phyloP scores from a whole-genome alignment of 2,888 invertebrate genomes.

The Aphidius colemani region DNA sequence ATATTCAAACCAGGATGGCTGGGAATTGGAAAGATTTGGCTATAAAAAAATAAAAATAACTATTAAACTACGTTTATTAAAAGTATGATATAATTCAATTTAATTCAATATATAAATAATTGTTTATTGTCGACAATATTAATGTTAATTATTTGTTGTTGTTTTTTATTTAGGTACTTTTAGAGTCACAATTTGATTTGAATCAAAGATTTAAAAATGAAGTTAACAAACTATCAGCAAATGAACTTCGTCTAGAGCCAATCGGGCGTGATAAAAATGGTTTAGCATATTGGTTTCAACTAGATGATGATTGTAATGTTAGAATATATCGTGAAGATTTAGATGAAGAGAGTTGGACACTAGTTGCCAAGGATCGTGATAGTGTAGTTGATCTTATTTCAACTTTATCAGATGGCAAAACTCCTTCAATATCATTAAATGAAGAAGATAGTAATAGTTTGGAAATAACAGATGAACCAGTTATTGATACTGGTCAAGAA shows the following conservation, averaged over 20 bases:
- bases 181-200: conserved; percentile 94
- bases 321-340: conserved; percentile 93
- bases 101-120: conserved; percentile 31
- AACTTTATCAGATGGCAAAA: conserved; percentile 74
- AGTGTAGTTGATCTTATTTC: conserved; percentile 80
- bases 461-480: conserved; percentile 63
- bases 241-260: conserved; percentile 83
- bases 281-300: conserved; percentile 91
- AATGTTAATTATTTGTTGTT: conserved; percentile 28
- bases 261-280: conserved; percentile 91
- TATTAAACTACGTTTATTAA: conserved; percentile 86
- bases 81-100: conserved; percentile 64
- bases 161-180: conserved; percentile 68
- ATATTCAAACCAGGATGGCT: conserved; percentile 88
- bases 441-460: conserved; percentile 69
- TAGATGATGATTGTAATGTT: conserved; percentile 86
- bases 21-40: conserved; percentile 95
- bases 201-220: conserved; percentile 91
- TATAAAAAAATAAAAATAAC: conserved; percentile 89
- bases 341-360: conserved; percentile 94
- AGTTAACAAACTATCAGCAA: conserved; percentile 77
- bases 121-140: conserved; percentile 34
- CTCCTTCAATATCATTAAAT: conserved; percentile 66
- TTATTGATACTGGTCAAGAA: conserved; percentile 64
- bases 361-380: conserved; percentile 85